Base-by-base conservation (phyloP, 1,140 invertebrate genomes). In the Lasioglossum baleicum region DNA sequence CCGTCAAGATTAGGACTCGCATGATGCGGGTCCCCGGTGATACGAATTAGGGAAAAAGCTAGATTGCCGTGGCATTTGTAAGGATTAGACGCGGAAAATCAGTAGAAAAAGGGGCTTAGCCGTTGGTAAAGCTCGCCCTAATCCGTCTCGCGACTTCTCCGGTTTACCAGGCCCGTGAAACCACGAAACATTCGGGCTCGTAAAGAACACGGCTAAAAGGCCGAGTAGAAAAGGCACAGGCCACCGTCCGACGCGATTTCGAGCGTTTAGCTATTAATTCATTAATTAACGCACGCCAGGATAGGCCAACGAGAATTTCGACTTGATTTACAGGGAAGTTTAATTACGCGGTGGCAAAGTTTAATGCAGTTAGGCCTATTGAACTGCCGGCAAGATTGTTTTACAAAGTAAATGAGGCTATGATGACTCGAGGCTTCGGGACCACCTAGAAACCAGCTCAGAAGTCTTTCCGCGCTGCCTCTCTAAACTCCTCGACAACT, bases 391-490 rank as follows among this genome's bases (percentile, higher is more conserved):
- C 81, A 87, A 91, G 91, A 92, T 92, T 92, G 88, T 91, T 91
- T 92, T 91, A 89, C 88, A 83, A 89, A 91, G 89, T 91, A 92
- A 92, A 92, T 92, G 91, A 92, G 92, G 85, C 89, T 90, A 92
- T 90, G 90, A 92, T 92, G 92, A 92, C 92, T 92, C 89, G 90
- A 81, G 83, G 81, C 82, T 92, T 91, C 86, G 75, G 83, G 90
- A 92, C 91, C 91, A 92, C 90, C 90, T 88, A 87, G 87, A 89
- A 89, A 86, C 83, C 83, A 75, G 74, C 81, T 65, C 35, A 2
- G 56, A 75, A 80, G 71, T 81, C 76, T 70, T 84, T 72, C 68
- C 75, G 64, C 51, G 31, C 77, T 71, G 75, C 82, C 79, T 84
- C 70, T 84, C 70, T n/a, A 53, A 84, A 78, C 83, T 82, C 60